phyloP scores from a whole-genome alignment of 2,797 vertebrate species.

The Chelidonichthys spinosus region DNA sequence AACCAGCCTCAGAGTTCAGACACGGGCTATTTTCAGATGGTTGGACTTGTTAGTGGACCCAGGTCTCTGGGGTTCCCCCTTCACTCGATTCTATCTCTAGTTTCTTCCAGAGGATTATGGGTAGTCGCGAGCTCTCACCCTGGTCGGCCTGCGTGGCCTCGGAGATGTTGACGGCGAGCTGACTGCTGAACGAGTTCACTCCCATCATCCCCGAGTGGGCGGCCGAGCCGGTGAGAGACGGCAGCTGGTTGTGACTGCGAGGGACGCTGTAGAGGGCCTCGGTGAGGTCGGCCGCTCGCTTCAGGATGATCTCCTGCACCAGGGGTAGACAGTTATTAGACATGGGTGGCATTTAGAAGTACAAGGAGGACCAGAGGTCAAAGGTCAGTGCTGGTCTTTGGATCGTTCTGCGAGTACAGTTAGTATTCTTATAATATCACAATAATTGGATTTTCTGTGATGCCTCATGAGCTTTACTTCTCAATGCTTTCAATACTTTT shows the following conservation, averaged over 20 bases:
- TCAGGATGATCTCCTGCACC: conserved; percentile 78
- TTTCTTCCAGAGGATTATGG: conserved; percentile 6
- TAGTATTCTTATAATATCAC: neutral
- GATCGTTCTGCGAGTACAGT: too few species aligned
- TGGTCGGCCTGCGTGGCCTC: conserved; percentile 92
- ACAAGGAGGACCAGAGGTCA: too few species aligned
- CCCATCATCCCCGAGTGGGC: conserved; percentile 90
- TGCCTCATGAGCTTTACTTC: neutral
- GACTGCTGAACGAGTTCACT: conserved; percentile 92
- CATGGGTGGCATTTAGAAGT: too few species aligned
- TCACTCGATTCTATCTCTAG: too few species aligned
- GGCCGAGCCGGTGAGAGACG: conserved; percentile 87
- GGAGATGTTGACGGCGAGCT: conserved; percentile 91
- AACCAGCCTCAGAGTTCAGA: neutral
- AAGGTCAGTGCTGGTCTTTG: too few species aligned
- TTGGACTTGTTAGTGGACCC: too few species aligned
- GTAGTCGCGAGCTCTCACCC: conserved; percentile 77
- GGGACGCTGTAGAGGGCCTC: conserved; percentile 91
- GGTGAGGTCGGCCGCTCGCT: conserved; percentile 77
- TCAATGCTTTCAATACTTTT: neutral
- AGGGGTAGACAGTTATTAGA: neutral
- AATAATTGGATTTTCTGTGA: neutral
- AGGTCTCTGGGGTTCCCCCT: too few species aligned
- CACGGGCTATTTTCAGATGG: too few species aligned
- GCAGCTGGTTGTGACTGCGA: conserved; percentile 90